A percentile compares a stretch with the other conserved stretches of the same genome.
phyloP scores from a whole-genome alignment of 92 coral and sea anemone genomes.

The Plumapathes pennacea region DNA sequence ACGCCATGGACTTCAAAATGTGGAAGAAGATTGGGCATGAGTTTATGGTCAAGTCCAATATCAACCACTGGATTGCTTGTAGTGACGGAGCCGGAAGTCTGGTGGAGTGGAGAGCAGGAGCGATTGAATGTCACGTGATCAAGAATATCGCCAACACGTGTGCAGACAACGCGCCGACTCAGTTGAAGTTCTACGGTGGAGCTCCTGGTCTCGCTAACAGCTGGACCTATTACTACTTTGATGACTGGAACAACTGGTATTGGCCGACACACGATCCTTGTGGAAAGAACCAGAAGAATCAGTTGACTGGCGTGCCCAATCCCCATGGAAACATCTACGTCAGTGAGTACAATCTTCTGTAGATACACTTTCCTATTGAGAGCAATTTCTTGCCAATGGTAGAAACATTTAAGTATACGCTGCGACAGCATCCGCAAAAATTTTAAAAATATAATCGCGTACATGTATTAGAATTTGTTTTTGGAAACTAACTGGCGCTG shows the following conservation, averaged over 20 bases:
- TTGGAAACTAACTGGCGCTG: no score
- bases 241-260: conserved; percentile 40
- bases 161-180: conserved; percentile 14
- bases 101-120: conserved; percentile 45
- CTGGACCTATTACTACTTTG: conserved; percentile 65
- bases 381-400: no score
- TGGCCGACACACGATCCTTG: conserved; percentile 81
- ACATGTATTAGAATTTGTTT: no score
- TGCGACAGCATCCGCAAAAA: no score
- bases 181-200: conserved; percentile 19
- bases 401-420: no score
- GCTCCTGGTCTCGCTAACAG: background rate
- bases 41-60: conserved; percentile 62
- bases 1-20: conserved; percentile 41
- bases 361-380: no score
- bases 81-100: conserved; percentile 43
- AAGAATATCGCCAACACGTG: conserved; percentile 16
- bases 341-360: no score
- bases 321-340: conserved; percentile 68
- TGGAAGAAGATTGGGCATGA: conserved; percentile 54
- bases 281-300: conserved; percentile 34
- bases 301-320: conserved; percentile 15
- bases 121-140: conserved; percentile 26
- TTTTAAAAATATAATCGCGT: no score
- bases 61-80: conserved; percentile 75